These are phyloP conservation scores for Eumacrocentrus americanus DNA, from an alignment of 2,888 invertebrate genomes.

Conservation along the genomic window DNA sequence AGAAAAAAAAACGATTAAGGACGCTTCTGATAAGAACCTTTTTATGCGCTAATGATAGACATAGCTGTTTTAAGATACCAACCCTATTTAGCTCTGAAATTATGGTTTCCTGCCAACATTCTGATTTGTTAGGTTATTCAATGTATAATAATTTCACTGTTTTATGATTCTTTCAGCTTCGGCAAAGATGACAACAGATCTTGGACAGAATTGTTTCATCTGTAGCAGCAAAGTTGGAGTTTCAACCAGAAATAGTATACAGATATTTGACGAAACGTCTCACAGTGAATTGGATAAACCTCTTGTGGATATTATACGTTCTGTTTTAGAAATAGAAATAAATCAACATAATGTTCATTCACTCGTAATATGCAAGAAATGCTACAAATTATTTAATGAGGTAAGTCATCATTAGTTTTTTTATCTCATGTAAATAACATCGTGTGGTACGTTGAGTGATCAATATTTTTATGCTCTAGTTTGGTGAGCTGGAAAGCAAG, in stretches of 20 bases:
- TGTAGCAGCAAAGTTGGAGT: conserved; percentile 67
- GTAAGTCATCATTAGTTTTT: conserved; percentile 38
- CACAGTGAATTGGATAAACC: conserved; percentile 52
- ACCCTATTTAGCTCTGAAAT: too few relatives aligned
- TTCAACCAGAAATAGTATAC: conserved; percentile 64
- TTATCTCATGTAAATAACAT: neutral
- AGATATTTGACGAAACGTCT: conserved; percentile 62
- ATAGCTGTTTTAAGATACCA: too few relatives aligned
- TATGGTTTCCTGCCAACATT: too few relatives aligned
- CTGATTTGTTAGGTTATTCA: too few relatives aligned
- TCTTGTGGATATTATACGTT: conserved; percentile 60
- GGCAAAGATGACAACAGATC: conserved; percentile 53
- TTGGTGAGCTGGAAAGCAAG: conserved; percentile 66
- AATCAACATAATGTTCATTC: conserved; percentile 65
- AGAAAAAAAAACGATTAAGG: neutral
- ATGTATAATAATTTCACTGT: too few relatives aligned
- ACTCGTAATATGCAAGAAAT: conserved; percentile 71
- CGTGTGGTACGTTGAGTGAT: neutral
- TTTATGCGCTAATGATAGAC: too few relatives aligned
- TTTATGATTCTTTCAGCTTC: conserved; percentile 24
- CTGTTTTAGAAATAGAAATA: conserved; percentile 63
- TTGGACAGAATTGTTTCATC: conserved; percentile 70
- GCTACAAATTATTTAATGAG: conserved; percentile 69
- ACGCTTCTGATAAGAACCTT: too few relatives aligned
- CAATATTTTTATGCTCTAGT: conserved; percentile 44